Evolutionary conservation across 2,888 invertebrate species (phyloP), one percentile per base, ranked within the genome.

Genomic region (Leucania comma): DNA sequence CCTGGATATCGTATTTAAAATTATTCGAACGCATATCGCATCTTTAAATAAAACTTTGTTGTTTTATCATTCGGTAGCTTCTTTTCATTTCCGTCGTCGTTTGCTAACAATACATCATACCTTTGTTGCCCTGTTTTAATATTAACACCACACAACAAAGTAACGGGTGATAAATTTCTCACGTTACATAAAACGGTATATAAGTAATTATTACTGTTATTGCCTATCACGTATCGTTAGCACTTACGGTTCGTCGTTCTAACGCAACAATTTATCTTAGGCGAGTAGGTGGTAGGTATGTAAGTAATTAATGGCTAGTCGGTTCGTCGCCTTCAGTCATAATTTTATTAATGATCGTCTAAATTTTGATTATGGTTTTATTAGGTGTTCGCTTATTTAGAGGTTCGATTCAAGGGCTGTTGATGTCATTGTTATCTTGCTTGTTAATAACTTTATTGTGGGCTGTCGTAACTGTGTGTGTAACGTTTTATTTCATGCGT

Each of bases 271-370:
- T 81, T 79, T 78, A 79, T 79, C 82, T 71, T 72, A 53, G 54
- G 65, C 59, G 42, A 54, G 63, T 35, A 54, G 54, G 24, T 54
- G 51, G 24, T 32, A 42, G n/a, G 42, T 62, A 54, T n/a, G 50
- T 59, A 54, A 32, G 70, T 80, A 75, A 83, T 80, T 66, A 75
- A 81, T 72, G 59, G 69, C n/a, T 62, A 61, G 70, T 46, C 62
- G 66, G 66, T 68, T 61, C 68, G 70, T 72, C 79, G 58, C 69
- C 26, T 63, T 60, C 66, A 26, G 62, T 78, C 64, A 68, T 71
- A 75, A 79, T 74, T 76, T 58, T 73, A 80, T 80, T 76, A 76
- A 85, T 72, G 74, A 68, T 56, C 61, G 48, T 72, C 63, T 50
- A 53, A 75, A 72, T 59, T 69, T 29, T 8, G 35, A 69, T 75